Conservation (phyloP, 2,113 vertebrate genomes). For the Azemiops feae region DNA sequence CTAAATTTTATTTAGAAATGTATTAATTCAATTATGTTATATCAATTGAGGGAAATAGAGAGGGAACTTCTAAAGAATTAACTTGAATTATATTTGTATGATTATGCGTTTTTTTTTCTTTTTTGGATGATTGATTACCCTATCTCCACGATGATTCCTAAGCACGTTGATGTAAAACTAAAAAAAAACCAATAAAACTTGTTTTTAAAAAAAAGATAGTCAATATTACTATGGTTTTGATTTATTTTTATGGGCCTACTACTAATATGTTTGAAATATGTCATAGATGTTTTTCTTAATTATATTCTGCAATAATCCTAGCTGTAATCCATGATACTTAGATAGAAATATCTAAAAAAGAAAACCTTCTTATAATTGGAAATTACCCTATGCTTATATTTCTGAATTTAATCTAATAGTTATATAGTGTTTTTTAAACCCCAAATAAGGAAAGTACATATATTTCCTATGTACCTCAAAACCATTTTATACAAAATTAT, state of each 20-base stretch:
- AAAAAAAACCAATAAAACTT: no score
- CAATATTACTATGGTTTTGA: not conserved
- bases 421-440: not conserved
- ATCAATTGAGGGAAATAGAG: no score
- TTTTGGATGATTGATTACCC: no score
- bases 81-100: no score
- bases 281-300: not conserved
- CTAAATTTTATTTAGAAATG: no score
- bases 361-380: not conserved
- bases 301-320: not conserved
- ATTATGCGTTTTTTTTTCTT: no score
- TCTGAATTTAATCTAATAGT: not conserved
- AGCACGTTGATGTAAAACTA: no score
- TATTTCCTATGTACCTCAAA: not conserved
- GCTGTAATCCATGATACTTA: not conserved
- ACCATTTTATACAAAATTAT: not conserved
- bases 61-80: no score
- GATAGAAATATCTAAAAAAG: not conserved
- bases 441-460: not conserved
- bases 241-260: not conserved
- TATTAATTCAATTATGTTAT: no score
- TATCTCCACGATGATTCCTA: no score
- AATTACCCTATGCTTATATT: not conserved
- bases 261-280: not conserved
- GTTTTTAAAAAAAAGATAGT: no score